Conservation (phyloP, 2,797 vertebrate genomes). For the Buphagus erythrorhynchus region DNA sequence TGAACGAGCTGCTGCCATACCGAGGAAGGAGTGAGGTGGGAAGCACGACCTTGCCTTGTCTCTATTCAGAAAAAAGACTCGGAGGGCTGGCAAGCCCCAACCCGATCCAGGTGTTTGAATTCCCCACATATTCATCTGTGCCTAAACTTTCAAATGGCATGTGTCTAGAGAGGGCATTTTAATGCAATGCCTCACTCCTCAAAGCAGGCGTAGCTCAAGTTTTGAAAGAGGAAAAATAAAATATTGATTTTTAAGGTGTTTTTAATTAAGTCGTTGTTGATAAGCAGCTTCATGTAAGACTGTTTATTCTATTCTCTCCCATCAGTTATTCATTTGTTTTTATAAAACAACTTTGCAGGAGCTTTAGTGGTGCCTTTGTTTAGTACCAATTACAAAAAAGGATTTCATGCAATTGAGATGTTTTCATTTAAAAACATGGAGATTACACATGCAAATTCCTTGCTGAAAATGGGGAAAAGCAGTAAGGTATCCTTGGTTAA, state of each 20-base stretch:
- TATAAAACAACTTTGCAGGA: constrained; percentile 58
- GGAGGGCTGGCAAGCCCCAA: constrained; percentile 53
- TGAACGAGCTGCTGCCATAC: neutral
- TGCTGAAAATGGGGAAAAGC: constrained; percentile 72
- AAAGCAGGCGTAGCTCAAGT: constrained; percentile 45
- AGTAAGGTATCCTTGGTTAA: constrained; percentile 82
- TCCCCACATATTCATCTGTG: constrained; percentile 66
- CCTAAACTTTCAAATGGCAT: constrained; percentile 71
- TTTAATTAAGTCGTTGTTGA: neutral
- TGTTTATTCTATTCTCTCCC: constrained; percentile 17
- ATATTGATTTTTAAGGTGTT: constrained; percentile 50
- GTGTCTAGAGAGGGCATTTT: constrained; percentile 68
- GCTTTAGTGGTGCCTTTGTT: constrained; percentile 68
- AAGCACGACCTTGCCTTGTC: constrained; percentile 33
- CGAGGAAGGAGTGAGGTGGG: constrained; percentile 8
- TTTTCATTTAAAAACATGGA: constrained; percentile 78
- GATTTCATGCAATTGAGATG: constrained; percentile 67
- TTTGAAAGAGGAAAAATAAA: constrained; percentile 20
- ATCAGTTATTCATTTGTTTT: constrained; percentile 44
- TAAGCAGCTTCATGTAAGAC: constrained; percentile 57
- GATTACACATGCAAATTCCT: constrained; percentile 75
- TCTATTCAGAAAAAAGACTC: neutral
- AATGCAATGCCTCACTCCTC: constrained; percentile 58
- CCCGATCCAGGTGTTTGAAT: constrained; percentile 72
- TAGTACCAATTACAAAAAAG: constrained; percentile 68